phyloP scores from a whole-genome alignment of 2,113 vertebrate species.

The Callopanchax toddi region DNA sequence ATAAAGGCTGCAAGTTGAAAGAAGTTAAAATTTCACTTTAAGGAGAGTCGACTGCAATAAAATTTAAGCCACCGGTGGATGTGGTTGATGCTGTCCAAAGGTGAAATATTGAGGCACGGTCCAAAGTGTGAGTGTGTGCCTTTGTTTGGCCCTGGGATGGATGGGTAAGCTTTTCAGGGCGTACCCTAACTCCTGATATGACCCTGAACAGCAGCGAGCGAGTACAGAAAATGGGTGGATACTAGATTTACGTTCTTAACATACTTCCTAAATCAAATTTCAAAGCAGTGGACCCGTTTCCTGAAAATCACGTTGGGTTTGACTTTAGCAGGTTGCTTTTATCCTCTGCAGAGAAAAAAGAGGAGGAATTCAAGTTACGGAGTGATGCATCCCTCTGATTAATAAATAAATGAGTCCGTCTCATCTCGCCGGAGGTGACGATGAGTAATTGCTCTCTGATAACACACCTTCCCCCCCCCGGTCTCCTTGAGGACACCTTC shows the following conservation, averaged over 20 bases:
- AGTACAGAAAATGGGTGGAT: no score
- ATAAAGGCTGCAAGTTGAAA: neutral
- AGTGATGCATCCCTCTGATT: slow-evolving; percentile 38
- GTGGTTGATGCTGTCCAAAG: neutral
- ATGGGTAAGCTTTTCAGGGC: neutral
- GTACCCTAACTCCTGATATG: no score
- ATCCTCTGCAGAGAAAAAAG: neutral
- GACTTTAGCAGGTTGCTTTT: no score
- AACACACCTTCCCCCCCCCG: slow-evolving; percentile 20
- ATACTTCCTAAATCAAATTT: no score
- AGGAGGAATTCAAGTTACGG: slow-evolving; percentile 33
- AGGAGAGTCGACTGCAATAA: neutral
- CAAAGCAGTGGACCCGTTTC: no score
- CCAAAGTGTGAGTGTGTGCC: neutral
- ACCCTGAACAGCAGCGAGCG: no score
- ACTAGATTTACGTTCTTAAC: no score
- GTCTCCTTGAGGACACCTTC: neutral
- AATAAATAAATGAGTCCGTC: slow-evolving; percentile 66
- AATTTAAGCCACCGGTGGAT: neutral
- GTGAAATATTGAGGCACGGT: no score
- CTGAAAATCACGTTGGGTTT: no score
- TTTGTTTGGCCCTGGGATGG: neutral
- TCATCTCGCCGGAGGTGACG: neutral
- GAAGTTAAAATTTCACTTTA: neutral
- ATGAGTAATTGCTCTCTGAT: slow-evolving; percentile 28